Evolutionary conservation across 2,888 invertebrate genomes (phyloP), one percentile per base, ranked within the genome.

Genomic region (Orchesellides sinensis): DNA sequence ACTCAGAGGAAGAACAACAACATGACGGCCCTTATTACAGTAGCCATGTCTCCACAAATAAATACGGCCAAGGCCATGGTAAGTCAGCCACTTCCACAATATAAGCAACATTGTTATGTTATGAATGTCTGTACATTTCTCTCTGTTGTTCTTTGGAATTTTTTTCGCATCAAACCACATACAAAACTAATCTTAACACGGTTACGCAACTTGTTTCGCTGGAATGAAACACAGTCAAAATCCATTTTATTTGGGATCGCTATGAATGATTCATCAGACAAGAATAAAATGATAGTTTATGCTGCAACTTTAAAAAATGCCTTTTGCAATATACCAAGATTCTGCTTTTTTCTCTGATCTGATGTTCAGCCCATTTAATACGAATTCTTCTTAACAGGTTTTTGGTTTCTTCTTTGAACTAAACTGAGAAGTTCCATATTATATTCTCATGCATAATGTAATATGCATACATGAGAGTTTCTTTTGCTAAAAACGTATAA

Each of bases 11-110:
- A 56, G 27, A 68, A 25, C 56, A 77, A n/a, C 77, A 77, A 47
- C 66, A 59, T 14, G 66, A 77, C 27, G 77, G 68, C 3, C 66
- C 66, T 2, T 77, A 56, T 27, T 77, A 56, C 21, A 77, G 77
- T 21, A 77, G 68, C 47, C 77, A 77, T 23, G 29, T 59, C 10
- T 56, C 77, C 29, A 77, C 77, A 2, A 77, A 77, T 32, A 77
- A 77, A 47, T 77, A 77, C 23, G 68, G 68, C 35, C 77, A 77
- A 29, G 45, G 45, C n/a, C 77, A 77, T 59, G 68, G 77, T 77
- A 68, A 77, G 77, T 17, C 40, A 25, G 12, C n/a, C n/a, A n/a
- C n/a, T n/a, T n/a, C n/a, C n/a, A 52, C 40, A 40, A 40, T 40
- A 40, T 40, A 10, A 5, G 10, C 2, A n/a, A 17, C 4, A 3